phyloP scores from a whole-genome alignment of 2,888 invertebrate genomes.

The Diachrysia chrysitis region DNA sequence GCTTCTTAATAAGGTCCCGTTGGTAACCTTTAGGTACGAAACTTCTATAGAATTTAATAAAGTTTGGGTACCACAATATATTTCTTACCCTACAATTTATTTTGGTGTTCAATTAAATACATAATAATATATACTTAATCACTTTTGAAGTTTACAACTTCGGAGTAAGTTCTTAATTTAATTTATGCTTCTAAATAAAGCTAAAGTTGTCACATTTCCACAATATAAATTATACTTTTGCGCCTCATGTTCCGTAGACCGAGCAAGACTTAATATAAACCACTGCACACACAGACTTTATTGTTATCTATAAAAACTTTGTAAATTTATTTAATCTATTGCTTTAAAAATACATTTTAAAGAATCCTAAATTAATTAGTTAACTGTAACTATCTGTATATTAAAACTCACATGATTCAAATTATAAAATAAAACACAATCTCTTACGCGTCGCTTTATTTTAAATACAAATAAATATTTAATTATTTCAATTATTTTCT shows the following conservation, averaged over 20 bases:
- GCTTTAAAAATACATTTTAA: background rate
- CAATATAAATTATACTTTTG: slow-evolving; percentile 60
- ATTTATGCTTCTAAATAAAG: slow-evolving; percentile 52
- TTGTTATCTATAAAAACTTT: background rate
- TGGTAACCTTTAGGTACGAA: no score
- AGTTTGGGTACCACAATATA: background rate
- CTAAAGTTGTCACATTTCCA: slow-evolving; percentile 44
- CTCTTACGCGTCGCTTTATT: no score
- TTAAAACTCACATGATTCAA: no score
- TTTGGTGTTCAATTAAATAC: slow-evolving; percentile 3
- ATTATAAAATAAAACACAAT: no score
- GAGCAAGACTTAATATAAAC: background rate
- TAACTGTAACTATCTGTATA: no score
- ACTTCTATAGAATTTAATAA: no score
- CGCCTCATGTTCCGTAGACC: slow-evolving; percentile 41
- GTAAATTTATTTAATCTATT: background rate
- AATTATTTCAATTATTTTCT: no score
- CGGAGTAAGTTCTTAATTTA: slow-evolving; percentile 43
- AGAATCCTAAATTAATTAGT: no score
- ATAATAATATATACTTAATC: background rate
- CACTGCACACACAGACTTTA: background rate
- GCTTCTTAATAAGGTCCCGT: no score
- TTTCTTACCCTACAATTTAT: background rate
- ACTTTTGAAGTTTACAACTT: slow-evolving; percentile 22
- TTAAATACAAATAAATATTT: no score